Percentiles rank a stretch among this genome's conserved stretches.
Evolutionary conservation across 2,113 vertebrate genomes (phyloP).

Genomic region (Patagioenas fasciata): DNA sequence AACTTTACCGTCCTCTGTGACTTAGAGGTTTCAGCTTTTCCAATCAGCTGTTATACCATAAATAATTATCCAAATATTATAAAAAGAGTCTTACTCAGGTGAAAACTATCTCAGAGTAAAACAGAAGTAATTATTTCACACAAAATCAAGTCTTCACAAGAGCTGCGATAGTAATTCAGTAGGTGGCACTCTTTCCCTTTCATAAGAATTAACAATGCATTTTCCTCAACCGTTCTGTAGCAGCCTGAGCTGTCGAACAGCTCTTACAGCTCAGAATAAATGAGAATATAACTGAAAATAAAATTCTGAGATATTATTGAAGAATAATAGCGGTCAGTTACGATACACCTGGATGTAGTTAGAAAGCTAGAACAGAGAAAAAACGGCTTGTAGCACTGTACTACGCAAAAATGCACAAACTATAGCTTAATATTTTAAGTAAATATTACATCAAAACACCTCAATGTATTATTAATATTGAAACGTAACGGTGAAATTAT

Average conservation of each 20-base stretch:
- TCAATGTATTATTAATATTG: neutral
- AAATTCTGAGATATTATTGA: neutral
- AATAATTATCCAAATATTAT: neutral
- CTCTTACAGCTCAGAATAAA: neutral
- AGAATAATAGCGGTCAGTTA: neutral
- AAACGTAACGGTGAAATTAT: neutral
- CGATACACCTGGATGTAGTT: neutral
- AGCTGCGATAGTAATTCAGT: neutral
- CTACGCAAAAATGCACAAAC: neutral
- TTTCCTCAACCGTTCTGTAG: neutral
- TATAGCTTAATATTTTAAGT: neutral
- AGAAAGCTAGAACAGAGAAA: neutral
- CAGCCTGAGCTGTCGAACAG: neutral
- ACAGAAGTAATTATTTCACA: neutral
- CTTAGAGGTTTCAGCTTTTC: neutral
- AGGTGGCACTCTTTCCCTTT: slow-evolving; percentile 57
- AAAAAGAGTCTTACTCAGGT: neutral
- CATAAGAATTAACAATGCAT: neutral
- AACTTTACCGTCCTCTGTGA: neutral
- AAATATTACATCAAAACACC: neutral
- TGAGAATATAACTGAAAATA: neutral
- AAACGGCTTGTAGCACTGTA: neutral
- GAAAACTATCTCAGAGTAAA: neutral
- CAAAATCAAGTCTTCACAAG: neutral
- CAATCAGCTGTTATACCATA: neutral